Evolutionary conservation across 2,113 vertebrate genomes (phyloP), one percentile per base, ranked within the genome.

Genomic region (Pavo muticus): DNA sequence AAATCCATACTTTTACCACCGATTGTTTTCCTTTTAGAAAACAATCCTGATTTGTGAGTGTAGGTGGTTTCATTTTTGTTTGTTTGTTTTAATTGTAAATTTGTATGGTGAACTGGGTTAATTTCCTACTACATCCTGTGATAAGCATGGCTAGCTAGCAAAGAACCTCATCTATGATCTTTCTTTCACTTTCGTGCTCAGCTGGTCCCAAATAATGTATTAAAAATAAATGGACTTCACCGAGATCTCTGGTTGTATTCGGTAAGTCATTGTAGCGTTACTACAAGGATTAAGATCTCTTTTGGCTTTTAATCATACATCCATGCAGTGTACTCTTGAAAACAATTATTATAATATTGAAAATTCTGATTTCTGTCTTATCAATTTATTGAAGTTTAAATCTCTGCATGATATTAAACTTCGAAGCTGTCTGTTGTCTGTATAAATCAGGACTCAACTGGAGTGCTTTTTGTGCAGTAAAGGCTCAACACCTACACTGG

Each of bases 201-300:
- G 96, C 94, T 93, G 80, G 91, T 96, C 88, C 96, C 89, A 77
- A 95, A 94, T 94, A 92, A 96, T 61, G 77, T 75, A 76, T 93
- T 96, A 96, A 97, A 95, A 97, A 96, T 95, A 97, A 97, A 87
- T 91, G 92, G 77, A 71, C 88, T 96, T 97, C 90, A 93, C 94
- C 94, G 93, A 97, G 86, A 87, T 97, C 19, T 72, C 90, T 88
- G 97, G 91, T 96, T 98, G 59, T 96, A 77, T 97, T 96, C 94
- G 90, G 5, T 94, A 95, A 96, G 32, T 96, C 97, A 97, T 88
- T 97, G 88, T 96, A 96, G 72, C 81, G 57, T 90, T 97, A 74
- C 95, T 97, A 52, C 96, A 97, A 97, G 97, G 95, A 96, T 97
- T 97, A 97, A 96, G 95, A 93, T 96, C 95, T 95, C 11, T 97